These are phyloP conservation scores for Salmo trutta DNA, from an alignment of 2,797 vertebrate genomes.

Conservation along the genomic window DNA sequence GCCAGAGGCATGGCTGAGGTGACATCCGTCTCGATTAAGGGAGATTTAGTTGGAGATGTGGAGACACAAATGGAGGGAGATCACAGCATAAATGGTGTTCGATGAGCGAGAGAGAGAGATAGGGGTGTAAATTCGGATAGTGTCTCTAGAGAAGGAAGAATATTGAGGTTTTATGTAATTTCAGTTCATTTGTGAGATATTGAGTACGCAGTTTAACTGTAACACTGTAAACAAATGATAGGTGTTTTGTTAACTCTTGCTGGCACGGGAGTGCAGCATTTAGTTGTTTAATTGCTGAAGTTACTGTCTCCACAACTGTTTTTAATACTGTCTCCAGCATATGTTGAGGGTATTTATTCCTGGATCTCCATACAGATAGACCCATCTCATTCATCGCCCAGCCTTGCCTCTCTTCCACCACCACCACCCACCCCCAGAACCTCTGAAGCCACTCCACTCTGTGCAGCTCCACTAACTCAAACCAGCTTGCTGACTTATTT, in stretches of 20 bases:
- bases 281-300: background rate
- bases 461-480: slow-evolving; percentile 12
- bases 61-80: background rate
- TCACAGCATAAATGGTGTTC: background rate
- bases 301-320: background rate
- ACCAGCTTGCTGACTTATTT: slow-evolving; percentile 19
- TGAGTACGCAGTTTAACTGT: background rate
- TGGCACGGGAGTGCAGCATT: background rate
- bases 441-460: slow-evolving; percentile 12
- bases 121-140: too few relatives aligned
- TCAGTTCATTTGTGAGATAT: background rate
- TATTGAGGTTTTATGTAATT: background rate
- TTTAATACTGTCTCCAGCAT: slow-evolving; percentile 17
- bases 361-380: slow-evolving; percentile 19
- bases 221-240: background rate
- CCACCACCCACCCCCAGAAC: slow-evolving; percentile 3
- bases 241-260: background rate
- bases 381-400: slow-evolving; percentile 42
- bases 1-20: background rate
- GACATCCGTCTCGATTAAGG: background rate
- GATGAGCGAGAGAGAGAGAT: background rate
- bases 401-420: background rate
- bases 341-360: slow-evolving; percentile 21
- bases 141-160: background rate
- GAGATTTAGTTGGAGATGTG: background rate